These are phyloP conservation scores for Synergus itoensis DNA, from an alignment of 2,888 invertebrate genomes.

Conservation along the genomic window DNA sequence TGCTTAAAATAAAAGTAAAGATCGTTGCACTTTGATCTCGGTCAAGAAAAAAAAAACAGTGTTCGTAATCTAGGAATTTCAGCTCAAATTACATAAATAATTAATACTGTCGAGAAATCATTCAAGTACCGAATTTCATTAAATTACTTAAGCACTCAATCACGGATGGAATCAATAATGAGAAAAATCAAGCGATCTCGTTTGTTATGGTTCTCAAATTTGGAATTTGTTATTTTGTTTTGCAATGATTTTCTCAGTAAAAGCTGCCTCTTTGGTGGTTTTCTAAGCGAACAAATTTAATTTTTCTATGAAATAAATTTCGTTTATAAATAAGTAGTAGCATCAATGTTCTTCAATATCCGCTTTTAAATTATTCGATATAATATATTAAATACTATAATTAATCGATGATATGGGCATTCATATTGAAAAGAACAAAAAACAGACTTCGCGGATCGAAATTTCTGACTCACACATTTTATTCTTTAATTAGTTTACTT, in stretches of 20 bases:
- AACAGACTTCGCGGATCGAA: background rate
- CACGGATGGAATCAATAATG: background rate
- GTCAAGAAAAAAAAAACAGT: background rate
- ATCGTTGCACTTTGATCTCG: conserved; percentile 8
- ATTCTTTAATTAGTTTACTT: background rate
- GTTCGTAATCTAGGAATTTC: background rate
- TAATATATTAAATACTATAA: conserved; percentile 2
- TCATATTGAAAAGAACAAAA: background rate
- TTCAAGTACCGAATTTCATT: background rate
- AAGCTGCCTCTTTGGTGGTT: conserved; percentile 10
- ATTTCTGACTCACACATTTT: background rate
- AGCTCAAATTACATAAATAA: conserved; percentile 16
- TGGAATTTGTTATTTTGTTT: background rate
- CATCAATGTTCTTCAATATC: background rate
- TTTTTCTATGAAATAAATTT: background rate
- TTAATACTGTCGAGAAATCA: conserved; percentile 23
- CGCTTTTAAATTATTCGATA: background rate
- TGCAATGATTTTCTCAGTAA: background rate
- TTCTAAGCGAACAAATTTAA: background rate
- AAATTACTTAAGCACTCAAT: background rate
- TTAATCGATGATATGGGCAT: background rate
- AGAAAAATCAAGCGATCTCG: background rate
- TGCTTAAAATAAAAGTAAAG: conserved; percentile 15
- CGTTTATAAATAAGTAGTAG: background rate
- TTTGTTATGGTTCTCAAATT: background rate